These are phyloP conservation scores for Anoplophora glabripennis DNA, from an alignment of 1,140 invertebrate species.

Conservation along the genomic window DNA sequence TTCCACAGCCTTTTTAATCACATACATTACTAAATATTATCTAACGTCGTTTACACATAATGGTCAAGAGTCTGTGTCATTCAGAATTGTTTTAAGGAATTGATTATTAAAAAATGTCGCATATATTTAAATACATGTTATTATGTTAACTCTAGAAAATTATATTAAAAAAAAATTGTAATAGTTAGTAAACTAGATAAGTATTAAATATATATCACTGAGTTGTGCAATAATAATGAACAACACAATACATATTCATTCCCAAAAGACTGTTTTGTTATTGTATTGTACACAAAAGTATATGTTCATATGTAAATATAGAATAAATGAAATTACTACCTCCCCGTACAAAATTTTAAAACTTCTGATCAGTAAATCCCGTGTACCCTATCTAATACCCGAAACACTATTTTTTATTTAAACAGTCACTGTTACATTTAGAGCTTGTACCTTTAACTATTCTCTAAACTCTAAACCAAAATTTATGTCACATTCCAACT, in stretches of 20 bases:
- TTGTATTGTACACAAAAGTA: slow-evolving; percentile 23
- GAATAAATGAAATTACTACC: not conserved
- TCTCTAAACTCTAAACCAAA: too few species aligned
- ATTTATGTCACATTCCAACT: too few species aligned
- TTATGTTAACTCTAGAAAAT: not conserved
- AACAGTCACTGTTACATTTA: too few species aligned
- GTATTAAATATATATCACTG: slow-evolving; percentile 23
- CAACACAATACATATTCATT: slow-evolving; percentile 16
- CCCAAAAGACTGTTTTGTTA: slow-evolving; percentile 33
- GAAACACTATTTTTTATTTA: too few species aligned
- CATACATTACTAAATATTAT: too few species aligned
- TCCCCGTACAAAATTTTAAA: not conserved
- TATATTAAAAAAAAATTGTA: not conserved
- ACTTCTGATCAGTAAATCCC: too few species aligned
- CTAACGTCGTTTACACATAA: too few species aligned
- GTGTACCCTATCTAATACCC: too few species aligned
- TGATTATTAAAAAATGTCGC: slow-evolving; percentile 15
- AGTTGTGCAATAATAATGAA: slow-evolving; percentile 12
- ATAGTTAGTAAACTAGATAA: slow-evolving; percentile 12
- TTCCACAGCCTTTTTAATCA: too few species aligned
- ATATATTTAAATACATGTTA: not conserved
- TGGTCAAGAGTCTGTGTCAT: too few species aligned
- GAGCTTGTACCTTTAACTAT: too few species aligned
- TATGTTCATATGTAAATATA: not conserved
- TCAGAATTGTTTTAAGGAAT: slow-evolving; percentile 18